phyloP scores from a whole-genome alignment of 2,797 vertebrate species.

The Sternotherus odoratus region DNA sequence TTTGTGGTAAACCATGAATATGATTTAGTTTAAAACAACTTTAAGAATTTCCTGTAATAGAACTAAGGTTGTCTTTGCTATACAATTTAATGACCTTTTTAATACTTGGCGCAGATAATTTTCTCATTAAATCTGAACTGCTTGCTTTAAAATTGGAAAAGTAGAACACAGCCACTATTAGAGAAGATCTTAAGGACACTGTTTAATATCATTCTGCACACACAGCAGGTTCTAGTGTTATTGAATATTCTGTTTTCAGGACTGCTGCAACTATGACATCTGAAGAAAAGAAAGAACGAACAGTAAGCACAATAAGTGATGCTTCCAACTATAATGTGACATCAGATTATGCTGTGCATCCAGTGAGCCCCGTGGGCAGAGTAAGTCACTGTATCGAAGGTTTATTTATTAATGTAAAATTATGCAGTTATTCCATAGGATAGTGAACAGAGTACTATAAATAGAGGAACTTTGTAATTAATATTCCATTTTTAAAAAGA shows the following conservation, averaged over 20 bases:
- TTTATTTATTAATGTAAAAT: slow-evolving; percentile 34
- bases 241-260: slow-evolving; percentile 82
- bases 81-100: not conserved
- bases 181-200: slow-evolving; percentile 7
- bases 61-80: not conserved
- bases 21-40: not conserved
- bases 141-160: slow-evolving; percentile 45
- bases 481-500: not conserved
- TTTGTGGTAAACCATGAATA: not conserved
- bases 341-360: slow-evolving; percentile 86
- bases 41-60: not conserved
- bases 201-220: slow-evolving; percentile 42
- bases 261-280: slow-evolving; percentile 87
- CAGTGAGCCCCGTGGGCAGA: slow-evolving; percentile 90
- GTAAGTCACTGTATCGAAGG: slow-evolving; percentile 81
- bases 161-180: slow-evolving; percentile 31
- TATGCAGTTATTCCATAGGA: not conserved
- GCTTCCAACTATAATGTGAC: slow-evolving; percentile 89
- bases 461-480: not conserved
- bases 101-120: slow-evolving; percentile 5
- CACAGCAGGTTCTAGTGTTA: slow-evolving; percentile 52
- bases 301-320: slow-evolving; percentile 92
- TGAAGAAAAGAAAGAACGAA: slow-evolving; percentile 93
- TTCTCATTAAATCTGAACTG: not conserved
- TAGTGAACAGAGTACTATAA: not conserved